Percentiles rank a stretch among this genome's conserved stretches.
Evolutionary conservation across 2,797 vertebrate species (phyloP).

Genomic region (Decapterus maruadsi): DNA sequence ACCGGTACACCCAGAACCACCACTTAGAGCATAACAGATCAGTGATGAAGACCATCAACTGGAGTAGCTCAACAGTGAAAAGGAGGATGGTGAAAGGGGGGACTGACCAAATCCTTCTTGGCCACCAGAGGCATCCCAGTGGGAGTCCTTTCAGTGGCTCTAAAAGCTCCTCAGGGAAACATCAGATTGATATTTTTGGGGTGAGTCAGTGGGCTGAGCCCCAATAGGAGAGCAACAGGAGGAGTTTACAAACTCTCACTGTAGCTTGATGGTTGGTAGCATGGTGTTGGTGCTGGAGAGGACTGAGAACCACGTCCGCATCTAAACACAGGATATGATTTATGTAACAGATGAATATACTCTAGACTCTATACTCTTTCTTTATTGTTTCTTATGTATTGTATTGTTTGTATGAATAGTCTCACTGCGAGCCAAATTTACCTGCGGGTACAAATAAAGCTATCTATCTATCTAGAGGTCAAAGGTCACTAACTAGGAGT

Average conservation of each 20-base stretch:
- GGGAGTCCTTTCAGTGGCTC: background rate
- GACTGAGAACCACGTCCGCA: no score
- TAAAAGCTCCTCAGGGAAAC: background rate
- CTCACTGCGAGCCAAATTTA: no score
- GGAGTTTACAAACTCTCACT: background rate
- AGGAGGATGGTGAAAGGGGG: background rate
- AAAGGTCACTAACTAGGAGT: no score
- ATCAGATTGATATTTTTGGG: background rate
- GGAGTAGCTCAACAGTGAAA: background rate
- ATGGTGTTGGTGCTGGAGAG: no score
- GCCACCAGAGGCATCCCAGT: background rate
- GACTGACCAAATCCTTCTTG: background rate
- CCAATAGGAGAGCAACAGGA: background rate
- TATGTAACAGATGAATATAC: no score
- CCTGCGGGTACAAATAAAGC: no score
- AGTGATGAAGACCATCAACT: background rate
- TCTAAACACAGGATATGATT: no score
- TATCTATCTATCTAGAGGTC: no score
- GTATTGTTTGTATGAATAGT: no score
- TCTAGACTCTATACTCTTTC: no score
- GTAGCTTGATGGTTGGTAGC: no score
- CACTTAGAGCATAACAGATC: background rate
- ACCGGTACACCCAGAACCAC: background rate
- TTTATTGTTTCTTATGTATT: no score
- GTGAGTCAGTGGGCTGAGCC: background rate